Percentiles rank a stretch among this genome's conserved stretches.
phyloP scores from a whole-genome alignment of 2,113 vertebrate genomes.

The Rhizomys pruinosus region DNA sequence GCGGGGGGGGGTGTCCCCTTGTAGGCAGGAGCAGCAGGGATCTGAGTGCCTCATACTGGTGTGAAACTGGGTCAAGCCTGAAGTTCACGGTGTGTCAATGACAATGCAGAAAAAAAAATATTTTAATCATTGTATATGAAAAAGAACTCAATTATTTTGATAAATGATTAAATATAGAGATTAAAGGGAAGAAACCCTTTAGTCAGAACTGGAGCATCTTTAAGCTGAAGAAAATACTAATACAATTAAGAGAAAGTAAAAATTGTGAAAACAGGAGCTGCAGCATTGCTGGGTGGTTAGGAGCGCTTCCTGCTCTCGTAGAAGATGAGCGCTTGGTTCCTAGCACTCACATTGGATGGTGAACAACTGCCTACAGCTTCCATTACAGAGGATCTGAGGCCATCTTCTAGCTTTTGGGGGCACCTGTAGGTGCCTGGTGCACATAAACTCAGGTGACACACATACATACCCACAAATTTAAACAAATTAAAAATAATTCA shows the following conservation, averaged over 20 bases:
- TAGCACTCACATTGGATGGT: too few species aligned
- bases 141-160: conserved; percentile 1
- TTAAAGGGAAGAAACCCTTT: neutral
- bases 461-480: too few species aligned
- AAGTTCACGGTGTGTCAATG: neutral
- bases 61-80: neutral
- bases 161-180: neutral
- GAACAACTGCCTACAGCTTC: too few species aligned
- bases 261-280: neutral
- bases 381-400: too few species aligned
- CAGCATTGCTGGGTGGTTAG: too few species aligned
- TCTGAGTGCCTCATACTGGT: neutral
- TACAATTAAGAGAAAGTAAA: neutral
- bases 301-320: too few species aligned
- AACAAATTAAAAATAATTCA: too few species aligned
- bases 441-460: too few species aligned
- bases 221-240: neutral
- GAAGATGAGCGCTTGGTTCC: too few species aligned
- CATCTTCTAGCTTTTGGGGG: too few species aligned
- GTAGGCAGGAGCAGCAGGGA: too few species aligned
- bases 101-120: neutral
- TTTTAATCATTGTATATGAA: neutral
- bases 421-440: too few species aligned
- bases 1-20: accelerated
- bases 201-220: neutral